Percentiles rank a stretch among this genome's conserved stretches.
phyloP scores from a whole-genome alignment of 2,797 vertebrate genomes.

The Gouania willdenowi region DNA sequence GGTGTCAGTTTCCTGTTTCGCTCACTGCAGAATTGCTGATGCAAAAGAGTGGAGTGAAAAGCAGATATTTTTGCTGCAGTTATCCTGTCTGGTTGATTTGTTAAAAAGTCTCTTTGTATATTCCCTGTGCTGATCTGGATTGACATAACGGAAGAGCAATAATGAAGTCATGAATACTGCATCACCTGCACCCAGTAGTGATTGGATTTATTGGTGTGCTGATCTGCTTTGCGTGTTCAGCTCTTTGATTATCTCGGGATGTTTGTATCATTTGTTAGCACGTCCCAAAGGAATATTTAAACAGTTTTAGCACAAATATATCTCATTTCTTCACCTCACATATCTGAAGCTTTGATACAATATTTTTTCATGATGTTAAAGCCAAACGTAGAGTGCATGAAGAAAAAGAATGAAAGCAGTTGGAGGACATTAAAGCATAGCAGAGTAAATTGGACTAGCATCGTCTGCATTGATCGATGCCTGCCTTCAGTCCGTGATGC shows the following conservation, averaged over 20 bases:
- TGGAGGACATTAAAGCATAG: slow-evolving; percentile 10
- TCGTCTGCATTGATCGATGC: slow-evolving; percentile 49
- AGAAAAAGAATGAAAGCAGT: too few species aligned
- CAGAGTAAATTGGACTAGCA: slow-evolving; percentile 46
- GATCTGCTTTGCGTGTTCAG: slow-evolving; percentile 4
- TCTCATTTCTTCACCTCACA: too few species aligned
- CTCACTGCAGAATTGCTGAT: not conserved
- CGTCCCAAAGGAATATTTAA: too few species aligned
- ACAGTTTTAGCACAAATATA: too few species aligned
- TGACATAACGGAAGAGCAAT: slow-evolving; percentile 20
- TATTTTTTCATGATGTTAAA: too few species aligned
- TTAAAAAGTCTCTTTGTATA: not conserved
- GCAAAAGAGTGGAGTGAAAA: not conserved
- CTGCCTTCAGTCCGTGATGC: slow-evolving; percentile 2
- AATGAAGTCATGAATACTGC: slow-evolving; percentile 41
- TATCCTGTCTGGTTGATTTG: not conserved
- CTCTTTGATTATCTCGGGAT: slow-evolving; percentile 1
- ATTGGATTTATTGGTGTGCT: slow-evolving; percentile 10
- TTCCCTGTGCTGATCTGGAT: slow-evolving; percentile 2
- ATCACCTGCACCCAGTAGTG: slow-evolving; percentile 3
- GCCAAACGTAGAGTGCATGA: too few species aligned
- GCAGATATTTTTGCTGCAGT: not conserved
- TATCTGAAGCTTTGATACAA: too few species aligned
- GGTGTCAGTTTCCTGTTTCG: not conserved
- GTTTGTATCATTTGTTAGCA: not conserved